These are phyloP conservation scores for Thaleichthys pacificus DNA, from an alignment of 2,797 vertebrate species.

Conservation along the genomic window DNA sequence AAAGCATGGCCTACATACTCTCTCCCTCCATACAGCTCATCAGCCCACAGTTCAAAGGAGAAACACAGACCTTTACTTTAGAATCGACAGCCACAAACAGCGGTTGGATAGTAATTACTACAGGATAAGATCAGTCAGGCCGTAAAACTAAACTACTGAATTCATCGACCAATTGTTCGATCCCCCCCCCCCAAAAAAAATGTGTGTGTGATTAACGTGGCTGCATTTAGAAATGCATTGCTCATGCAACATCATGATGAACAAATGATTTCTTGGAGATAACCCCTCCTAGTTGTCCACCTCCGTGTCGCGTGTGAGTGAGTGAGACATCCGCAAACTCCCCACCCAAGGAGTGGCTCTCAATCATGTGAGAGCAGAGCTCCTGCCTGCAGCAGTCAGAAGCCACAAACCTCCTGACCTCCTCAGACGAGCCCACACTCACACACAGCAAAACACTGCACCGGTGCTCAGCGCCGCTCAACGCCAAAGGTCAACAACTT, in stretches of 20 bases:
- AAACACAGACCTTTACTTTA: constrained; percentile 36
- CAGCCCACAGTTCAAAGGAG: constrained; percentile 45
- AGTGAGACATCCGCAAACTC: neutral
- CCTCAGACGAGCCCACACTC: constrained; percentile 23
- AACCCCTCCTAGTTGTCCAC: neutral
- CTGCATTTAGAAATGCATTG: too few relatives aligned
- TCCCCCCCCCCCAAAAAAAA: too few relatives aligned
- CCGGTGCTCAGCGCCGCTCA: neutral
- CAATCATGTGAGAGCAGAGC: constrained; percentile 4
- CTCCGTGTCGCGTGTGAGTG: neutral
- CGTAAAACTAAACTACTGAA: too few relatives aligned
- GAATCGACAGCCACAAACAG: constrained; percentile 3
- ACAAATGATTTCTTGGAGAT: neutral
- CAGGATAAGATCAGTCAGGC: too few relatives aligned
- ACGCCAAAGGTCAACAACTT: neutral
- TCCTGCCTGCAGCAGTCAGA: constrained; percentile 32
- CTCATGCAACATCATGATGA: neutral
- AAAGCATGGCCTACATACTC: constrained; percentile 22
- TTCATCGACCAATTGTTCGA: too few relatives aligned
- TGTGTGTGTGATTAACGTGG: too few relatives aligned
- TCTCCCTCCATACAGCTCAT: constrained; percentile 23
- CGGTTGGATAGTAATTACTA: neutral
- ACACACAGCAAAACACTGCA: constrained; percentile 18
- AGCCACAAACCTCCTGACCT: constrained; percentile 39
- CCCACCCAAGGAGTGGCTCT: constrained; percentile 1